Base-by-base conservation (phyloP, 1,140 invertebrate species). In the Lepidurus couesii region DNA sequence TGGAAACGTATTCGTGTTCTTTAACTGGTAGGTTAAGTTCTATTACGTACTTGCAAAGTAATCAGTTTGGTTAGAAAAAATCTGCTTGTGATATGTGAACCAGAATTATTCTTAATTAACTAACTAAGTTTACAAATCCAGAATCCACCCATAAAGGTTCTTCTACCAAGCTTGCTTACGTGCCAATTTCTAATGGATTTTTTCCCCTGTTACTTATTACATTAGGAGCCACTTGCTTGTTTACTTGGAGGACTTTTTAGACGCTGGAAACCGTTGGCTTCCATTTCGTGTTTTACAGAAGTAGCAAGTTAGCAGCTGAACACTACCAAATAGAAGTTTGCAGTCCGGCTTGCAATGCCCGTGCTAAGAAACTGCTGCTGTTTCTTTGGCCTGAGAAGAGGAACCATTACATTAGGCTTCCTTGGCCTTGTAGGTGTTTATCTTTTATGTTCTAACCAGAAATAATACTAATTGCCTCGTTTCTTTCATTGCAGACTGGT, bases 321-420 rank as follows among this genome's bases (percentile, higher is more conserved):
- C 53, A 65, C 26, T 47, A 47, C 13, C 3, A n/a, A 21, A 13
- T 65, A 21, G 16, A 65, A 0, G 53, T 16, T 65, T 16, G 21
- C 16, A 65, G 1, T 65, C 53, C 16, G 34, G 34, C 34, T 65
- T 16, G 21, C 53, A 9, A 79, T 79, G 78, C 73, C 78, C 8
- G 73, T 79, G 42, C 73, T 79, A 44, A 74, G 78, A 13, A 79
- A 74, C 13, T 79, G 78, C 73, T 79, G 78, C 73, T 79, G 78
- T 44, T 79, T 74, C 45, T 79, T 79, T 24, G 10, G 73, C 26
- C 74, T 79, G 10, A 73, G 73, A 44, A 74, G 78, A 45, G 78
- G 78, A 26, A 79, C 78, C n/a, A 47, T 79, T 44, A 79, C 78
- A n/a, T 44, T 79, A 47, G 78, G 78, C 24, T 74, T 79, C 44